Evolutionary conservation across 2,888 invertebrate species (phyloP).

Genomic region (Thymelicus sylvestris): DNA sequence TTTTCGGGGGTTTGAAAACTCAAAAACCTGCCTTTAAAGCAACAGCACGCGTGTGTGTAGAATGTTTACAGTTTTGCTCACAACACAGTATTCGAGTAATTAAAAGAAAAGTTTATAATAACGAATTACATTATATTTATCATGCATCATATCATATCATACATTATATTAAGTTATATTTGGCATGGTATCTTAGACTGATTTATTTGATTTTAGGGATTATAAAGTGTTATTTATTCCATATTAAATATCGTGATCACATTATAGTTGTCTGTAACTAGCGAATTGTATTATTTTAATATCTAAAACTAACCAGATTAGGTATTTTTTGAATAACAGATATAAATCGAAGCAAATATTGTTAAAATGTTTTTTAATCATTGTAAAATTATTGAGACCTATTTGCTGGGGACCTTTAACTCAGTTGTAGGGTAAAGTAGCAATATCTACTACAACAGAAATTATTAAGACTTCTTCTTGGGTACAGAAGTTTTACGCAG

Average conservation of each 20-base stretch:
- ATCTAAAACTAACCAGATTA: no score
- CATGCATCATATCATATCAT: background rate
- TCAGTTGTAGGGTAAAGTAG: no score
- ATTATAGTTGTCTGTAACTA: background rate
- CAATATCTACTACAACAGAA: background rate
- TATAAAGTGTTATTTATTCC: slow-evolving; percentile 15
- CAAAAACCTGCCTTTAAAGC: background rate
- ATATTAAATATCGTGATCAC: slow-evolving; percentile 1
- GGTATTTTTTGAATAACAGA: no score
- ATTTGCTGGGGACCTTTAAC: no score
- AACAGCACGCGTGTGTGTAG: slow-evolving; percentile 19
- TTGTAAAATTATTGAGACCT: no score
- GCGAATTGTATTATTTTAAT: background rate
- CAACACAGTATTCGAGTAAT: slow-evolving; percentile 20
- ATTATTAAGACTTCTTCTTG: background rate
- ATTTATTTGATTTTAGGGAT: slow-evolving; percentile 22
- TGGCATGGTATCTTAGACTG: slow-evolving; percentile 31
- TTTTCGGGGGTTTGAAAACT: background rate
- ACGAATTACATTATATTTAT: slow-evolving; percentile 5
- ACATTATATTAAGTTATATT: slow-evolving; percentile 8
- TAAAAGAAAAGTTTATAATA: background rate
- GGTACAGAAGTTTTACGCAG: background rate
- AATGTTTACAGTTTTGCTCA: slow-evolving; percentile 25
- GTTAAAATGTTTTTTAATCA: no score
- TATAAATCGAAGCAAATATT: no score